Evolutionary conservation across 2,113 vertebrate species (phyloP), one percentile per base, ranked within the genome.

Genomic region (Peromyscus californicus): DNA sequence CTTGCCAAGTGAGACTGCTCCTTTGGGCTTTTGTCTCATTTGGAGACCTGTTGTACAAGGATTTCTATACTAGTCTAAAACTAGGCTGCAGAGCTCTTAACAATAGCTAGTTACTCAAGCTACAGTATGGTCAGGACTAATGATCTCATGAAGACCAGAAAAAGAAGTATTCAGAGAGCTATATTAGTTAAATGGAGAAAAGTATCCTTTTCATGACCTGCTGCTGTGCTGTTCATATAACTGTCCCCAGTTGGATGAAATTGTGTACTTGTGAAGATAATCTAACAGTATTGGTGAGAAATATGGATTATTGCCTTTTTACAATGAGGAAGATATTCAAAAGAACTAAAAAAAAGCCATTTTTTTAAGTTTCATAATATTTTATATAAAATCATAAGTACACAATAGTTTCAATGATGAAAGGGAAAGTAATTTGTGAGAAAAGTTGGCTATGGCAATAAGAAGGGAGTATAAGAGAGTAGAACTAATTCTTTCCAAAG

Each of bases 51-150:
- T 39, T 9, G 36, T 17, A 21, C 70, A 21, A 39, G 19, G 36
- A 72, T 72, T 70, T 70, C 19, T 72, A 72, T 72, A 39, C 70
- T 72, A 36, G 3, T 39, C 8, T 19, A 36, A 72, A 72, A n/a
- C 7, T n/a, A 72, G 70, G 70, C 19, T 7, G 7, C 19, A n/a
- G 1, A 0, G 7, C 8, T 21, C 36, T 36, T 17, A 72, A 39
- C 3, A 72, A 72, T 19, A 42, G 82, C 22, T 21, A 54, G 4
- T 61, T 67, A 48, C 31, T 65, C 26, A 83, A 9, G 51, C 15
- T 88, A 54, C 19, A 74, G 3, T 67, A 42, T 93, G 82, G 2
- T 33, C 33, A 87, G 4, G 26, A 45, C 2, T 82, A 48, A 63
- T 51, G 72, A 48, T 17, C 80, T 15, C 36, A 85, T 26, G 36